Evolutionary conservation across 1,140 invertebrate genomes (phyloP).

Genomic region (Plutomurus gul): DNA sequence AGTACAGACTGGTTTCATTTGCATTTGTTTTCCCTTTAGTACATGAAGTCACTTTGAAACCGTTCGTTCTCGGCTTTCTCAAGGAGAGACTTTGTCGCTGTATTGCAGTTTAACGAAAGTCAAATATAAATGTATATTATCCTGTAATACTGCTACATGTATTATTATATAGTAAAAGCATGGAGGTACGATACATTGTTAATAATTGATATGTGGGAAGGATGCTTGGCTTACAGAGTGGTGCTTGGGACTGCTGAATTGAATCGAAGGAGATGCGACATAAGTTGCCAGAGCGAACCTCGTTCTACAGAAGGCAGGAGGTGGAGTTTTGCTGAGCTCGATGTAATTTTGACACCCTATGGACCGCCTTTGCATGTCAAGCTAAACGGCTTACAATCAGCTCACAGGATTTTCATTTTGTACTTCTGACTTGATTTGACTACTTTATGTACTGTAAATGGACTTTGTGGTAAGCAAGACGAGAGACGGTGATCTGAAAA

Average conservation of each 20-base stretch:
- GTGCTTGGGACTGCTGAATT: background rate
- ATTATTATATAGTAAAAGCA: too few species aligned
- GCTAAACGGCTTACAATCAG: slow-evolving; percentile 15
- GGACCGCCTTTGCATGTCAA: slow-evolving; percentile 31
- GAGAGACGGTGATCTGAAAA: background rate
- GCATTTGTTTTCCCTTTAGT: too few species aligned
- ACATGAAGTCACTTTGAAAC: too few species aligned
- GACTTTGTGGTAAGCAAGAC: background rate
- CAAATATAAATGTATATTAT: too few species aligned
- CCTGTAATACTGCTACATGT: too few species aligned
- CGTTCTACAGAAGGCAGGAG: background rate
- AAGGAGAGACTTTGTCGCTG: too few species aligned
- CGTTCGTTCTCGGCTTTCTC: too few species aligned
- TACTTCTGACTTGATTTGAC: background rate
- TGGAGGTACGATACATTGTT: too few species aligned
- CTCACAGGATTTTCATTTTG: slow-evolving; percentile 15
- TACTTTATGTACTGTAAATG: background rate
- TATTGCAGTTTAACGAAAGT: too few species aligned
- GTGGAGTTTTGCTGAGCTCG: slow-evolving; percentile 41
- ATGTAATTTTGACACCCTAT: slow-evolving; percentile 45
- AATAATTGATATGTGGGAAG: too few species aligned
- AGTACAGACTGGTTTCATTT: too few species aligned
- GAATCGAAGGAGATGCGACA: background rate
- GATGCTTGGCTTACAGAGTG: too few species aligned
- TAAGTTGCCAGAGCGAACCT: background rate